Conservation (phyloP, 2,113 vertebrate species). For the Corvus moneduloides region DNA sequence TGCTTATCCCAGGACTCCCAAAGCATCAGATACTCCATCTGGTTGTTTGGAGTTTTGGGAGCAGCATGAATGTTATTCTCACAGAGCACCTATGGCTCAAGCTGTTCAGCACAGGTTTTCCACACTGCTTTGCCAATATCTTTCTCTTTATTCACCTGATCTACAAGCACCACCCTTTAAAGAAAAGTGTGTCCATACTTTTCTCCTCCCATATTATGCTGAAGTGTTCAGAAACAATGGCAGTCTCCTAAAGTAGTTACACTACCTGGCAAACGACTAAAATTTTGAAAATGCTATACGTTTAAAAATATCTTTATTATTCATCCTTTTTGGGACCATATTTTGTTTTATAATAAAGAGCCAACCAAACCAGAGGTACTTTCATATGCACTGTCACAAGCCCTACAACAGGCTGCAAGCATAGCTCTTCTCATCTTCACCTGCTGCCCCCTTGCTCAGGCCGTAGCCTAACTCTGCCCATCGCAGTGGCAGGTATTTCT, state of each 20-base stretch:
- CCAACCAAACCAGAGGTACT: not conserved
- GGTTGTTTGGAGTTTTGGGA: not conserved
- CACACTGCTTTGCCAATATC: not conserved
- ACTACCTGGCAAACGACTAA: not conserved
- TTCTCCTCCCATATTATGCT: not conserved
- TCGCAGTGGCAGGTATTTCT: not conserved
- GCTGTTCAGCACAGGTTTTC: not conserved
- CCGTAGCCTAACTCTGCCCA: not conserved
- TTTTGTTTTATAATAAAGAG: not conserved
- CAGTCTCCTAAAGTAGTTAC: not conserved
- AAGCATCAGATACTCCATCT: not conserved
- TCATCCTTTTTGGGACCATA: not conserved
- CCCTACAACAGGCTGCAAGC: not conserved
- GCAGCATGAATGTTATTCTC: not conserved
- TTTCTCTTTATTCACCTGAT: not conserved
- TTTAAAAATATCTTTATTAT: not conserved
- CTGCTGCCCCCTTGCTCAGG: not conserved
- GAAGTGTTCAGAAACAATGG: not conserved
- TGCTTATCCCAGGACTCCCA: not conserved
- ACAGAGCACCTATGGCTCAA: not conserved
- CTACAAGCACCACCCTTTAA: not conserved
- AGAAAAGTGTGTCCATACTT: not conserved
- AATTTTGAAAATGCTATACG: not conserved
- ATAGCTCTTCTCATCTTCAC: not conserved
- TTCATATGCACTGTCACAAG: not conserved